Evolutionary conservation across 2,888 invertebrate genomes (phyloP), one percentile per base, ranked within the genome.

Genomic region (Drosophila histrio): DNA sequence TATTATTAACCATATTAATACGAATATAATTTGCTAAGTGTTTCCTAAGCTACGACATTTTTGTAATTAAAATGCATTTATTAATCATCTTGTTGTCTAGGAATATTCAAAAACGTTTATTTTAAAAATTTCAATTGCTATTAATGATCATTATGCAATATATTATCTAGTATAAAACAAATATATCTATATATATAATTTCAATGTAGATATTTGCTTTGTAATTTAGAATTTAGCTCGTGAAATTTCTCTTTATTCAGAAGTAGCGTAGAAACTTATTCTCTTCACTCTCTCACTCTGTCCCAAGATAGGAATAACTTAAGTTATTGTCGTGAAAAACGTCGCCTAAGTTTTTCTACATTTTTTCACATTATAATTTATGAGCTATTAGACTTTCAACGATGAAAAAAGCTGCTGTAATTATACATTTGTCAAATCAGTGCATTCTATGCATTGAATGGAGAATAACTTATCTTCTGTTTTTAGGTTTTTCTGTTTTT

Each of bases 1-100:
- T 63, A 60, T 69, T 72, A 69, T 13, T 59, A 15, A 5, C 2
- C 1, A 43, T n/a, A 49, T 9, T 73, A 72, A 67, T 72, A 73
- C 3, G 30, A 36, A 61, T 2, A 0, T 4, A 67, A 54, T 49
- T 28, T 6, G 3, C 21, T 30, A 22, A 15, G 9, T 26, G 26
- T 5, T 53, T 39, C 28, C 32, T 3, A 21, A 4, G 17, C 7
- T 3, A 6, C 30, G 13, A 44, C 19, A 17, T 30, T 19, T 30
- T 30, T 30, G 8, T 30, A 30, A 24, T 15, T 22, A 24, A 49
- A 34, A 22, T 22, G 34, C 9, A 22, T 15, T 24, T 15, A 34
- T 24, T 22, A 17, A 17, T 22, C 11, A 15, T 2, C 5, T 8
- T 15, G 22, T 30, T 15, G 24, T 26, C 17, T 17, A 26, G 5